Percentiles rank a stretch among this genome's conserved stretches.
Evolutionary conservation across 2,797 vertebrate genomes (phyloP).

Genomic region (Zenarchopterus dispar): DNA sequence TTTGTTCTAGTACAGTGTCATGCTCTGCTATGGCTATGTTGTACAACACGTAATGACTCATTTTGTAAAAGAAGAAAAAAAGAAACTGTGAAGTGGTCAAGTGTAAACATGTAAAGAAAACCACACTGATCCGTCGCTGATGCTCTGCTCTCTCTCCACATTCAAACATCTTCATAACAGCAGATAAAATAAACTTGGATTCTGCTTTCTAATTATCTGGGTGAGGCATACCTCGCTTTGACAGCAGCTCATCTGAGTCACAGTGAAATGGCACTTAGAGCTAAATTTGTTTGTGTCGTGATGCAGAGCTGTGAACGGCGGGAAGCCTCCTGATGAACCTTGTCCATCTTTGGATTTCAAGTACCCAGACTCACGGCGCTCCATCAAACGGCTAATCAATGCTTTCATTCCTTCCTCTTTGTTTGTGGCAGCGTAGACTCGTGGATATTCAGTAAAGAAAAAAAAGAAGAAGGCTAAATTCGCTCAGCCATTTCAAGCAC

Average conservation of each 20-base stretch:
- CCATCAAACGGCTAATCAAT: background rate
- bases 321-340: background rate
- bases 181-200: background rate
- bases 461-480: no score
- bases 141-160: conserved; percentile 13
- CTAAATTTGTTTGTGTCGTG: background rate
- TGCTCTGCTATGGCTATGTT: conserved; percentile 4
- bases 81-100: background rate
- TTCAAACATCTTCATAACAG: conserved; percentile 5
- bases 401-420: background rate
- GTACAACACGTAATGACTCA: conserved; percentile 9
- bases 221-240: background rate
- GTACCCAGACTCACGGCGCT: background rate
- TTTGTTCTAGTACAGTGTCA: conserved; percentile 13
- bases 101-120: conserved; percentile 5
- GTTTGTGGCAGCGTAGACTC: background rate
- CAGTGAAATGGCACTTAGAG: background rate
- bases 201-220: background rate
- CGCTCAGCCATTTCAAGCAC: no score
- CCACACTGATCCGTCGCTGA: background rate
- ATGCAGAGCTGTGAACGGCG: background rate
- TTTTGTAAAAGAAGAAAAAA: background rate
- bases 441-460: no score
- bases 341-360: background rate
- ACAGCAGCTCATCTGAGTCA: background rate